A percentile compares a stretch with the other conserved stretches of the same genome.
Evolutionary conservation across 2,113 vertebrate genomes (phyloP).

Genomic region (Morone chrysops): DNA sequence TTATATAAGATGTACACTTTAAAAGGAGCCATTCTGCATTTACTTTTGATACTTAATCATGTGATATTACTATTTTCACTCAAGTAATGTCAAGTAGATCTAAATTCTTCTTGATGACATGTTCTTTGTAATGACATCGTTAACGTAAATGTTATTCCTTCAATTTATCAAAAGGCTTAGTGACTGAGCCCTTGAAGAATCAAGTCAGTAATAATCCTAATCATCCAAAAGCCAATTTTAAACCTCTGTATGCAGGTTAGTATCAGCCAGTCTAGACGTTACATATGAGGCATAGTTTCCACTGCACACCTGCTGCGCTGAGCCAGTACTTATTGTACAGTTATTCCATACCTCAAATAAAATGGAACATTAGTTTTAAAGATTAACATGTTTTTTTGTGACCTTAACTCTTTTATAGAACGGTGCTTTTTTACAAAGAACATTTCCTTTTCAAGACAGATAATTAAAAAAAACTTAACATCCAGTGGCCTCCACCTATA

Average conservation of each 20-base stretch:
- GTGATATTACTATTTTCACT: neutral
- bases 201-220: neutral
- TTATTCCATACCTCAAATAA: neutral
- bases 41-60: neutral
- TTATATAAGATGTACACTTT: no score
- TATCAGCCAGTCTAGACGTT: neutral
- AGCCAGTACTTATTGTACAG: neutral
- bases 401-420: neutral
- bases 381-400: neutral
- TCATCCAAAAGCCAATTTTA: neutral
- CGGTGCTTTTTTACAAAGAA: neutral
- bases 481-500: neutral
- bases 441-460: neutral
- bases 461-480: neutral
- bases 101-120: neutral
- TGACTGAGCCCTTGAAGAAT: neutral
- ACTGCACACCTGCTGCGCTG: neutral
- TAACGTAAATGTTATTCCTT: neutral
- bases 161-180: neutral
- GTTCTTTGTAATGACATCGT: neutral
- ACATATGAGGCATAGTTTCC: neutral
- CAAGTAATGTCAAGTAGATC: neutral
- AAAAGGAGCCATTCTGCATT: neutral
- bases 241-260: neutral
- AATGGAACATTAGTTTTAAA: neutral